Base-by-base conservation (phyloP, 2,113 vertebrate species). In the Lamprologus callipterus region DNA sequence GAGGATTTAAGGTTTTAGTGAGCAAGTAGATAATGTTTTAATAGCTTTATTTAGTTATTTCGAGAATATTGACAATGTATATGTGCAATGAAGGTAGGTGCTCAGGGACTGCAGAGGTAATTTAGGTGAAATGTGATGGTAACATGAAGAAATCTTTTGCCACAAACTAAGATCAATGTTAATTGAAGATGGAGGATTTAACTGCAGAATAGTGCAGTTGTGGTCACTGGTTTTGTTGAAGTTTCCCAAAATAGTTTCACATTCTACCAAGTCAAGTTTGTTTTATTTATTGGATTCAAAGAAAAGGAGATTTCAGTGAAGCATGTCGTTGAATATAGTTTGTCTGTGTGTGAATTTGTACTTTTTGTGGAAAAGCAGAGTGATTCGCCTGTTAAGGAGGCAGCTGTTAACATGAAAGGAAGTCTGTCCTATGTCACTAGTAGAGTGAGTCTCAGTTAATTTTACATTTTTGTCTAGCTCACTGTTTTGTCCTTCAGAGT, bases 41-140 rank as follows among this genome's bases (percentile, higher is more conserved):
- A 90, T 88, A 94, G 95, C 93, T 95, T 94, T 95, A 95, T 94
- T 90, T 92, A 94, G 81, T 94, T 88, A 33, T 65, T 45, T 81
- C 85, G 65, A 83, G 82, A 31, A 19, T 81, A 75, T 31, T 78
- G 83, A 86, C 85, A 85, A 75, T 80, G 57, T 90, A 85, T 58
- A 93, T 91, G 94, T 94, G 93, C 91, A 92, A 94, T 95, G 93
- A 91, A 68, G 63, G 90, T 86, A 82, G 94, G 94, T 89, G 95
- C 95, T 97, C 96, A 96, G 95, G 96, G 95, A 96, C 90, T 85
- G 89, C 86, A 78, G 89, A 93, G 86, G 82, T 81, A 60, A 80
- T 82, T 19, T 57, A 40, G 68, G 28, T 65, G 63, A 82, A 91
- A 70, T 6, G 53, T 60, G 33, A 73, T 87, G 63, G 79, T 26